Evolutionary conservation across 1,140 invertebrate genomes (phyloP).

Genomic region (Trichomalopsis sarcophagae): DNA sequence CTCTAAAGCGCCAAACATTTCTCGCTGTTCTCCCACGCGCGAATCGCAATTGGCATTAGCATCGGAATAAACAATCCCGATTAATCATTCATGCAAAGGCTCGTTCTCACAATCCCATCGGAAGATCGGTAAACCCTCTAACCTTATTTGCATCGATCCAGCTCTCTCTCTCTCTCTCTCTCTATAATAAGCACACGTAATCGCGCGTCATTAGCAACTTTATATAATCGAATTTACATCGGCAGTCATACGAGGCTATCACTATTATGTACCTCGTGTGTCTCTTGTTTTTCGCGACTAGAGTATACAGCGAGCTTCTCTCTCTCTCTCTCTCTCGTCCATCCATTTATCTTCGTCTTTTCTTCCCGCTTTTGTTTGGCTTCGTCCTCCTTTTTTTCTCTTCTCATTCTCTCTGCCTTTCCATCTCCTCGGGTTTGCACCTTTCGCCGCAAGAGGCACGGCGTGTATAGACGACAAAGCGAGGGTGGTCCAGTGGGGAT

Average conservation of each 20-base stretch:
- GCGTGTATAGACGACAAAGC: neutral
- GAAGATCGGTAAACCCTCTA: neutral
- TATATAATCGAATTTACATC: neutral
- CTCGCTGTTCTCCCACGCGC: no score
- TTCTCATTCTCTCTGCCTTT: neutral
- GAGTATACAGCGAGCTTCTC: neutral
- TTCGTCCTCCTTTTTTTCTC: slow-evolving; percentile 8
- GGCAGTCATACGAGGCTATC: neutral
- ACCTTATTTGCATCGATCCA: neutral
- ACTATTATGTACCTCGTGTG: neutral
- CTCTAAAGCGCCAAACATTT: no score
- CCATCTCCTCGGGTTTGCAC: neutral
- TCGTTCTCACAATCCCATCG: no score
- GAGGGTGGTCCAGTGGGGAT: slow-evolving; percentile 10
- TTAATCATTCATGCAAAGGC: no score
- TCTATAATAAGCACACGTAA: neutral
- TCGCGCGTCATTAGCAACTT: neutral
- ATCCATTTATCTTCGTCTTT: slow-evolving; percentile 21
- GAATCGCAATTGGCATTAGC: no score
- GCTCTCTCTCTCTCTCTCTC: no score
- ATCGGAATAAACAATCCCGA: no score
- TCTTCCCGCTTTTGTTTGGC: neutral
- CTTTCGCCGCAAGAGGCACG: neutral
- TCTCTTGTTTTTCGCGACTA: neutral
- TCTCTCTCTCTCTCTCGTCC: neutral